phyloP scores from a whole-genome alignment of 2,888 invertebrate genomes.

The Coremacera marginata region DNA sequence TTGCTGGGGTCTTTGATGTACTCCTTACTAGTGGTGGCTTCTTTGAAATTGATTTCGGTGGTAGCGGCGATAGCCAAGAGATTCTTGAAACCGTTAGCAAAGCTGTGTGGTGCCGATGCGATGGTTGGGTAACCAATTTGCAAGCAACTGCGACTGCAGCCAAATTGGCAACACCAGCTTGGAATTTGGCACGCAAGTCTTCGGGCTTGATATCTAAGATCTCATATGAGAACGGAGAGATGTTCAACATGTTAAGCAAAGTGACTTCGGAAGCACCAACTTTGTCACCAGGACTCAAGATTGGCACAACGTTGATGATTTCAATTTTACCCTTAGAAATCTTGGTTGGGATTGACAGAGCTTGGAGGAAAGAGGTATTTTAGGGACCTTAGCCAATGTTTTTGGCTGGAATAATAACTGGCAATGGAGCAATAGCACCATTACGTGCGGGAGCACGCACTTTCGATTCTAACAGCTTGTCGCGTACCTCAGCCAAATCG shows the following conservation, averaged over 20 bases:
- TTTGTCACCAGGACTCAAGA: too few relatives aligned
- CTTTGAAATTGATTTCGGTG: conserved; percentile 95
- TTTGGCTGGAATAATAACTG: conserved; percentile 98
- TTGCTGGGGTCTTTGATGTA: conserved; percentile 97
- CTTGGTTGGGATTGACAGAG: conserved; percentile 98
- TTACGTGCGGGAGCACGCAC: too few relatives aligned
- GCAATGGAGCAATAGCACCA: conserved; percentile 96
- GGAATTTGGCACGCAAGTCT: conserved; percentile 90
- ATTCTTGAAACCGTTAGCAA: conserved; percentile 98
- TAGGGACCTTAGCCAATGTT: conserved; percentile 99
- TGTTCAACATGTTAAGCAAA: conserved; percentile 99
- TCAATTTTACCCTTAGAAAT: conserved; percentile 99
- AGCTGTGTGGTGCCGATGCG: conserved; percentile 97
- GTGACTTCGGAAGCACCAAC: conserved; percentile 99
- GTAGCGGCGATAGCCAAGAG: conserved; percentile 95
- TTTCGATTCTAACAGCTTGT: conserved; percentile 90
- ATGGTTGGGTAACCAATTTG: conserved; percentile 95
- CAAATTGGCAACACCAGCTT: too few relatives aligned
- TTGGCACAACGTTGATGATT: conserved; percentile 97
- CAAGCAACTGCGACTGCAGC: conserved; percentile 94
- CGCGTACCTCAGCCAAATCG: conserved; percentile 91
- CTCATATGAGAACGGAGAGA: conserved; percentile 99
- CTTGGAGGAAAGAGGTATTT: conserved; percentile 99
- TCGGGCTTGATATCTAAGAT: conserved; percentile 98
- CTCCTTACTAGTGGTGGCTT: conserved; percentile 93